Conservation (phyloP, 1,140 invertebrate genomes). For the Teleogryllus occipitalis region DNA sequence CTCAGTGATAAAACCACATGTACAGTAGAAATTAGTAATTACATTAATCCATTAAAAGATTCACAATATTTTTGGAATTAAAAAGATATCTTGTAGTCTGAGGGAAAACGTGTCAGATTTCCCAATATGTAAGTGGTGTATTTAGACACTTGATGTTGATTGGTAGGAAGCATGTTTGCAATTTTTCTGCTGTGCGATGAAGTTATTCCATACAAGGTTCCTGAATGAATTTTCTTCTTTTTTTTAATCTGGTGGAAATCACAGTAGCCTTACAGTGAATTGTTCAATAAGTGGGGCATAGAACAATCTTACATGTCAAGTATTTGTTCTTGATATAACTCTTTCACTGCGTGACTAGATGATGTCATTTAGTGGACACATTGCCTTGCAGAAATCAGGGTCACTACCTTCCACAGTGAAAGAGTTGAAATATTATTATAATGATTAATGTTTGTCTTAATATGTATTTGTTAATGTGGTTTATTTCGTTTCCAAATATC, state of each 20-base stretch:
- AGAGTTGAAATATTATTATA: background rate
- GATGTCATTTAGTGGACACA: background rate
- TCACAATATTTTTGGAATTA: slow-evolving; percentile 6
- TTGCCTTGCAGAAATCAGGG: background rate
- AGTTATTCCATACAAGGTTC: slow-evolving; percentile 4
- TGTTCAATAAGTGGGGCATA: background rate
- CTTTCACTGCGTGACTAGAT: background rate
- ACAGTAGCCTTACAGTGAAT: background rate
- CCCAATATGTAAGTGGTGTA: background rate
- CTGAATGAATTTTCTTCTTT: background rate
- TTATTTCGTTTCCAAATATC: no score
- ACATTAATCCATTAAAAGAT: background rate
- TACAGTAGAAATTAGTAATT: background rate
- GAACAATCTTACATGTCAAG: background rate
- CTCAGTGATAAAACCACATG: background rate
- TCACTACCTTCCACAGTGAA: background rate
- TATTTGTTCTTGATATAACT: background rate
- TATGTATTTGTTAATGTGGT: no score
- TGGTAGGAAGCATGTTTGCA: slow-evolving; percentile 3
- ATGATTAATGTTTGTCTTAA: no score
- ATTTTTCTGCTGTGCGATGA: background rate
- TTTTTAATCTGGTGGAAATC: background rate
- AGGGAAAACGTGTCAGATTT: background rate
- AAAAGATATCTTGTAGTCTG: background rate
- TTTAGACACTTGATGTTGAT: background rate